phyloP scores from a whole-genome alignment of 2,113 vertebrate genomes.

The Steatornis caripensis region DNA sequence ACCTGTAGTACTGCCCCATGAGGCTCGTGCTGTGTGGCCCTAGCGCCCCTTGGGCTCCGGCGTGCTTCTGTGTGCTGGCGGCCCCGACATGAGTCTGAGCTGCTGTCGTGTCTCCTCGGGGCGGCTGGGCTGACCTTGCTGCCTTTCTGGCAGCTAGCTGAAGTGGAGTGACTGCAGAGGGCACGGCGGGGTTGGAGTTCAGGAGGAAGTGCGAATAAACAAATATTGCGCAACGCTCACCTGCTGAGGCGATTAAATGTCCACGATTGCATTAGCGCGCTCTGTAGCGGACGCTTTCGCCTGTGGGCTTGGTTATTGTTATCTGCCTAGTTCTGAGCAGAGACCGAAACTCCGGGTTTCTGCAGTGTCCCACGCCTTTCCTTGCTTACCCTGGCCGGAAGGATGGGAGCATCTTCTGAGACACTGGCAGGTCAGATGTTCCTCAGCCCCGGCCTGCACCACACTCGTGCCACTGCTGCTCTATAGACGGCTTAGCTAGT shows the following conservation, averaged over 20 bases:
- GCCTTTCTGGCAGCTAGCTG: no score
- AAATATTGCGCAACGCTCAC: not conserved
- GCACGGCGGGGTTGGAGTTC: not conserved
- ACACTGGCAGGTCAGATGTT: not conserved
- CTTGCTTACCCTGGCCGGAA: not conserved
- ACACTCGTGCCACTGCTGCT: fast-evolving
- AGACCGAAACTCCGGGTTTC: not conserved
- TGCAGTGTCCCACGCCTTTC: not conserved
- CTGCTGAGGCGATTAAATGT: not conserved
- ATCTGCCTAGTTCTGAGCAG: not conserved
- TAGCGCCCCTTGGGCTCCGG: fast-evolving
- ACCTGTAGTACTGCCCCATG: fast-evolving
- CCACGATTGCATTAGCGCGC: not conserved
- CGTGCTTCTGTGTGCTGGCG: fast-evolving
- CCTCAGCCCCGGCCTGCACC: not conserved
- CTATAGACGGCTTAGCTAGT: not conserved
- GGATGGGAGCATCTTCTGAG: not conserved
- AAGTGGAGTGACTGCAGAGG: not conserved
- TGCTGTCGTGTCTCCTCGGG: not conserved
- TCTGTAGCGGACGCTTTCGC: not conserved
- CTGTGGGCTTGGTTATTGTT: not conserved
- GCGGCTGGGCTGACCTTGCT: not conserved
- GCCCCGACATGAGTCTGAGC: fast-evolving
- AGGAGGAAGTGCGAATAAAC: not conserved
- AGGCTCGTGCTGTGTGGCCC: no score